phyloP scores from a whole-genome alignment of 1,140 invertebrate species.

The Listronotus bonariensis region DNA sequence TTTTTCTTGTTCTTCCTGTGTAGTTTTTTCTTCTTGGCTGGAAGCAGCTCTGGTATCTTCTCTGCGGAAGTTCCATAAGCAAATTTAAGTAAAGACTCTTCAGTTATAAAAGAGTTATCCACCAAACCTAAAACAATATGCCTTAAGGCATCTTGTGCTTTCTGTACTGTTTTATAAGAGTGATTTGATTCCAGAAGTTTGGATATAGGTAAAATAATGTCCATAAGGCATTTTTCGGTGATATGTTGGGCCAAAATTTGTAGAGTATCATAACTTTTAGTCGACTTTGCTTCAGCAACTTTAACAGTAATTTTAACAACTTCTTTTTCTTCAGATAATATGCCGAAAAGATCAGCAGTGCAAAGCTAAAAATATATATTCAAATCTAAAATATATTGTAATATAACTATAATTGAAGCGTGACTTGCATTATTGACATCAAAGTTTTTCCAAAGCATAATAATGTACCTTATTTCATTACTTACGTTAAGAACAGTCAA shows the following conservation, averaged over 20 bases:
- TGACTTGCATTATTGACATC: no score
- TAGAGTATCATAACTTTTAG: slow-evolving; percentile 88
- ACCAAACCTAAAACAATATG: slow-evolving; percentile 79
- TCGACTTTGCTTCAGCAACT: slow-evolving; percentile 76
- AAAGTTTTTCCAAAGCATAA: no score
- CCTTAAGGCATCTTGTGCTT: slow-evolving; percentile 79
- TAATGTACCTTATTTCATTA: slow-evolving; percentile 9
- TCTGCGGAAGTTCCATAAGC: slow-evolving; percentile 79
- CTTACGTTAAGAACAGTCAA: slow-evolving; percentile 77
- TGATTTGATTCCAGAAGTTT: slow-evolving; percentile 75
- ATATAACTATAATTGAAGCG: no score
- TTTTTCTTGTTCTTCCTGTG: slow-evolving; percentile 60
- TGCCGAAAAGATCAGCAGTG: slow-evolving; percentile 86
- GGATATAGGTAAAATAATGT: slow-evolving; percentile 82
- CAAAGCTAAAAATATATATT: slow-evolving; percentile 68
- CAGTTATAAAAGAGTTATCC: slow-evolving; percentile 75
- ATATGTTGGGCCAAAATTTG: slow-evolving; percentile 81
- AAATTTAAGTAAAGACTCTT: slow-evolving; percentile 78
- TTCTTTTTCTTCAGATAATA: slow-evolving; percentile 89
- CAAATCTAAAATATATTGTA: no score
- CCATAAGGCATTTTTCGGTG: slow-evolving; percentile 73
- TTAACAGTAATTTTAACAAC: slow-evolving; percentile 81
- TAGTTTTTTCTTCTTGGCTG: slow-evolving; percentile 61
- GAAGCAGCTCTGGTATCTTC: slow-evolving; percentile 71
- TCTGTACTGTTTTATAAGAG: slow-evolving; percentile 79